Conservation (phyloP, 2,113 vertebrate species). For the Emydura subglobosa region DNA sequence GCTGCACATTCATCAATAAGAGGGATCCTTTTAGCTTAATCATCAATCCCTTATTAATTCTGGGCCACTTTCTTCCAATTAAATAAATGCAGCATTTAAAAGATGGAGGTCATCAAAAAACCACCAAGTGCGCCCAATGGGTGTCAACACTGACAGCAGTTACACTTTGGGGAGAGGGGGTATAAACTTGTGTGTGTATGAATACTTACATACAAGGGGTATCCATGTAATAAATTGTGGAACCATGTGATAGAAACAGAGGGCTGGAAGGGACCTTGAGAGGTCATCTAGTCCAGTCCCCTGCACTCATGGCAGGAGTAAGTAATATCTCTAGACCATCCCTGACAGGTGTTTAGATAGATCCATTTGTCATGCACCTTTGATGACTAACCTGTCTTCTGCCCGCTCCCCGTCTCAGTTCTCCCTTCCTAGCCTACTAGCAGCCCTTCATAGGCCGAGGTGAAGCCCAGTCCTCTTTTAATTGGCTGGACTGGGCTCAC, state of each 20-base stretch:
- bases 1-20: conserved; percentile 38
- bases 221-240: neutral
- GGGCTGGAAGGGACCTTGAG: too few relatives aligned
- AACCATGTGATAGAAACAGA: too few relatives aligned
- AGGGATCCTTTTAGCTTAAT: neutral
- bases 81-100: conserved; percentile 61
- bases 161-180: neutral
- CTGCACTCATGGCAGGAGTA: too few relatives aligned
- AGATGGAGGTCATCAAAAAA: conserved; percentile 25
- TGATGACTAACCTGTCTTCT: neutral
- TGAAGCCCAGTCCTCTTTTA: neutral
- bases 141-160: neutral
- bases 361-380: neutral
- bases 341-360: too few relatives aligned
- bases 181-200: neutral
- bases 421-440: neutral
- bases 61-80: conserved; percentile 68
- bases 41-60: conserved; percentile 53
- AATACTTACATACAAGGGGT: neutral
- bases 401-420: neutral
- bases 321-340: too few relatives aligned
- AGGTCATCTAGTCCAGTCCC: too few relatives aligned
- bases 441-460: neutral
- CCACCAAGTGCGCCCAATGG: conserved; percentile 11
- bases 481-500: neutral